Percentiles rank a stretch among this genome's conserved stretches.
phyloP scores from a whole-genome alignment of 1,140 invertebrate genomes.

The Hermatobates lingyangjiaoensis region DNA sequence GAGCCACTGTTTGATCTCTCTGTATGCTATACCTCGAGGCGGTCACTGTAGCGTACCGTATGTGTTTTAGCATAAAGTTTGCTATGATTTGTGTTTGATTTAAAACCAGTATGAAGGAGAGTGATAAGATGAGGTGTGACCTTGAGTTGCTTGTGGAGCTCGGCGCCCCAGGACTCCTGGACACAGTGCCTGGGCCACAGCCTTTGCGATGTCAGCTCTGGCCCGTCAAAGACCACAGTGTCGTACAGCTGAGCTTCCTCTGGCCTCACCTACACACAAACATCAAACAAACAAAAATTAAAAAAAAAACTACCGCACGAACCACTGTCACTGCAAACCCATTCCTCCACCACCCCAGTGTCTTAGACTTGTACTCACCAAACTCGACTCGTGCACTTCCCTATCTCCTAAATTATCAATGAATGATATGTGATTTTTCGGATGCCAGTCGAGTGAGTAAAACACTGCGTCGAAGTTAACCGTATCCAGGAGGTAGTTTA shows the following conservation, averaged over 20 bases:
- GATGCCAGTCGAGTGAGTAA: constrained; percentile 96
- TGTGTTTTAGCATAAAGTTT: no score
- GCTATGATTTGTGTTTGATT: no score
- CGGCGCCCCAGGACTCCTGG: constrained; percentile 82
- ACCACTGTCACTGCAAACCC: no score
- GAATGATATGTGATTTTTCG: constrained; percentile 88
- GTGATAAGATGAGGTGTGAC: no score
- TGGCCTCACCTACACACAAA: constrained; percentile 18
- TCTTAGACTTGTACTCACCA: constrained; percentile 30
- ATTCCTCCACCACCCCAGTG: no score
- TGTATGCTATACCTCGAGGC: no score
- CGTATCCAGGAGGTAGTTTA: constrained; percentile 70
- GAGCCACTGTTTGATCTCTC: no score
- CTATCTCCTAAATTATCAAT: constrained; percentile 67
- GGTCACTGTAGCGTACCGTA: no score
- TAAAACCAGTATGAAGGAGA: no score
- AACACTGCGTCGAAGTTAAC: constrained; percentile 82
- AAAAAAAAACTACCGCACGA: constrained; percentile 7
- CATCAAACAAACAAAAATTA: not conserved
- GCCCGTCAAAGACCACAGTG: constrained; percentile 76
- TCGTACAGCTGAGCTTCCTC: constrained; percentile 71
- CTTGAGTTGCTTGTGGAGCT: constrained; percentile 80
- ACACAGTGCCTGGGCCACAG: constrained; percentile 92
- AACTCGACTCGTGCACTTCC: constrained; percentile 44
- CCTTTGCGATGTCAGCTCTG: constrained; percentile 60